Conservation (phyloP, 2,797 vertebrate species). For the Antrozous pallidus region DNA sequence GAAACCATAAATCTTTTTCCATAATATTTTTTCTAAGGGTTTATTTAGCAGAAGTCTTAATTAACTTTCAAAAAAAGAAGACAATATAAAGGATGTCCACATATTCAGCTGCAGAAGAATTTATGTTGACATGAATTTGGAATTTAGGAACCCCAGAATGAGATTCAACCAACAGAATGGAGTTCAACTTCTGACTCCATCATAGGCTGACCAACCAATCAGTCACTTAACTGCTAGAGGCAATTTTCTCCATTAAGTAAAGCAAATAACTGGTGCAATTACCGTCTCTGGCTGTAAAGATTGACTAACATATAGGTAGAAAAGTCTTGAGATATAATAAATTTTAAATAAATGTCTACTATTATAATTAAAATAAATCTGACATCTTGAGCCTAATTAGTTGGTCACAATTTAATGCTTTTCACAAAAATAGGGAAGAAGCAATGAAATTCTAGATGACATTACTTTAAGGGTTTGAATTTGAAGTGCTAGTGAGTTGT, state of each 20-base stretch:
- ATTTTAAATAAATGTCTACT: neutral
- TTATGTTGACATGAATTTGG: neutral
- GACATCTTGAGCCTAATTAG: neutral
- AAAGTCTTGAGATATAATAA: neutral
- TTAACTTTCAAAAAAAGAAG: neutral
- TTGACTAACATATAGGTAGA: neutral
- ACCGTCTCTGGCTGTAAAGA: neutral
- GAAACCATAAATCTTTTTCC: neutral
- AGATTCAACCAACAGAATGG: neutral
- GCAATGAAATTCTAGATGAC: neutral
- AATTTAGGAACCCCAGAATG: neutral
- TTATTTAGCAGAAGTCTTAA: neutral
- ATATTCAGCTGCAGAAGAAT: neutral
- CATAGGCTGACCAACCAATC: fast-evolving
- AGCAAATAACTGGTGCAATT: neutral
- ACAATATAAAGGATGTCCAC: neutral
- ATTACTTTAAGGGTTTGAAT: neutral
- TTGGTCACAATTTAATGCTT: neutral
- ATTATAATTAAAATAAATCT: neutral
- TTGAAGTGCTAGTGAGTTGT: neutral
- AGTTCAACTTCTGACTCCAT: neutral
- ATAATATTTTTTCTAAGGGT: neutral
- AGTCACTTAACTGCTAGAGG: neutral
- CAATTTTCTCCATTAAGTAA: neutral
- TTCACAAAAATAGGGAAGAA: neutral